A percentile compares a stretch with the other conserved stretches of the same genome.
These are phyloP conservation scores for Sericinus montela DNA, from an alignment of 2,888 invertebrate genomes.

Conservation along the genomic window DNA sequence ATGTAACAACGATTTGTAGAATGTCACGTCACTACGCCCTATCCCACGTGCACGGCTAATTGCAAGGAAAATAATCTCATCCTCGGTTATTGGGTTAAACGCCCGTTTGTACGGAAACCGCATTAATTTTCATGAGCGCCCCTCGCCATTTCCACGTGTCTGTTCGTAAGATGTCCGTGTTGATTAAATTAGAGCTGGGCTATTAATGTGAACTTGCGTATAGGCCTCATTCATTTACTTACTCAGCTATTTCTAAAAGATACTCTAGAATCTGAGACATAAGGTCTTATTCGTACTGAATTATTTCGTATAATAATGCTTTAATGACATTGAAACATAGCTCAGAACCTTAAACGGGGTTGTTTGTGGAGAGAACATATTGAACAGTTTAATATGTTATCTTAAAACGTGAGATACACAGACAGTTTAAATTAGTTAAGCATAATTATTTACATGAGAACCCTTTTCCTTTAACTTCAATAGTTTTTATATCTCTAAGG, in stretches of 20 bases:
- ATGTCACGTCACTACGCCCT: not conserved
- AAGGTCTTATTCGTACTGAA: not conserved
- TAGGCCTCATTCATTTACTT: too few relatives aligned
- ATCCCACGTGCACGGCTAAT: constrained; percentile 4
- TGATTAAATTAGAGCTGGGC: constrained; percentile 14
- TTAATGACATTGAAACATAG: not conserved
- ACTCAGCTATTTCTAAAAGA: not conserved
- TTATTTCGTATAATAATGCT: not conserved
- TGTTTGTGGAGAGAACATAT: constrained; percentile 10
- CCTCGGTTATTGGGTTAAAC: constrained; percentile 16
- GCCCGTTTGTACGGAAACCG: constrained; percentile 8
- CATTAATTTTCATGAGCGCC: constrained; percentile 17
- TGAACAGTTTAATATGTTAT: constrained; percentile 11
- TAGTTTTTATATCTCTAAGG: too few relatives aligned
- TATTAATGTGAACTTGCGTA: constrained; percentile 12
- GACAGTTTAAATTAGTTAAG: too few relatives aligned
- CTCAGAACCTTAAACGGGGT: constrained; percentile 5
- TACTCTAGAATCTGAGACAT: not conserved
- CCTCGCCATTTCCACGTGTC: constrained; percentile 2
- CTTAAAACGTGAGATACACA: too few relatives aligned
- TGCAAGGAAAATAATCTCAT: constrained; percentile 15
- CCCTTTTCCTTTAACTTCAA: too few relatives aligned
- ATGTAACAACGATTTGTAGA: too few relatives aligned
- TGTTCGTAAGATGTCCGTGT: constrained; percentile 12
- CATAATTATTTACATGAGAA: too few relatives aligned